phyloP scores from a whole-genome alignment of 2,113 vertebrate genomes.

The Pipra filicauda region DNA sequence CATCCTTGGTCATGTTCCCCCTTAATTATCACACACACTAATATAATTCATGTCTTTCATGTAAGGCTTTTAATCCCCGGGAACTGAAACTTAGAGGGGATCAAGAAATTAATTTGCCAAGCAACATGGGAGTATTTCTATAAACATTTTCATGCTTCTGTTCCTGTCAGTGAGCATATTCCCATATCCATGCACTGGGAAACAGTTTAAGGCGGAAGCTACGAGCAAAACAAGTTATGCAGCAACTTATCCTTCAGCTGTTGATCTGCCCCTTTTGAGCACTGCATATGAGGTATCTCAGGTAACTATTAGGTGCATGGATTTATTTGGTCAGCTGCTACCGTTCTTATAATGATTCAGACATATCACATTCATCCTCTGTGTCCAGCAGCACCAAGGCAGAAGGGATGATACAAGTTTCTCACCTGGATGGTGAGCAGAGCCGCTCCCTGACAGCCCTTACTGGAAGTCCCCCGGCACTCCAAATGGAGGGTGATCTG shows the following conservation, averaged over 20 bases:
- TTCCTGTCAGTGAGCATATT: not conserved
- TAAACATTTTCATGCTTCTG: not conserved
- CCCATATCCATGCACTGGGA: not conserved
- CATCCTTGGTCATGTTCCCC: not conserved
- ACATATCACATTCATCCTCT: not conserved
- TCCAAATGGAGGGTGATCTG: conserved; percentile 87
- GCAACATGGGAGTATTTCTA: not conserved
- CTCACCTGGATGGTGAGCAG: conserved; percentile 86
- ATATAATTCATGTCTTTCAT: not conserved
- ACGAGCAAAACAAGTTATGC: not conserved
- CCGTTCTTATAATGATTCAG: not conserved
- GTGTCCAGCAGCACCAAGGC: not conserved
- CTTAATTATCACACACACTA: not conserved
- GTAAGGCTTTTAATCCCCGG: not conserved
- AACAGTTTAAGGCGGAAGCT: not conserved
- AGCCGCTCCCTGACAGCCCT: conserved; percentile 89
- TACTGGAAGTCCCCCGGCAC: conserved; percentile 85
- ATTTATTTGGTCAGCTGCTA: not conserved
- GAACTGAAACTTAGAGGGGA: not conserved
- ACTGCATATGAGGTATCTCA: not conserved
- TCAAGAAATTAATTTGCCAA: not conserved
- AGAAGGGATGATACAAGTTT: not conserved
- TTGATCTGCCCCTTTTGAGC: not conserved
- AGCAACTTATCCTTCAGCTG: not conserved
- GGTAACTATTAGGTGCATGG: accelerated